Percentiles rank a stretch among this genome's conserved stretches.
phyloP scores from a whole-genome alignment of 2,113 vertebrate genomes.

The Theristicus caerulescens region DNA sequence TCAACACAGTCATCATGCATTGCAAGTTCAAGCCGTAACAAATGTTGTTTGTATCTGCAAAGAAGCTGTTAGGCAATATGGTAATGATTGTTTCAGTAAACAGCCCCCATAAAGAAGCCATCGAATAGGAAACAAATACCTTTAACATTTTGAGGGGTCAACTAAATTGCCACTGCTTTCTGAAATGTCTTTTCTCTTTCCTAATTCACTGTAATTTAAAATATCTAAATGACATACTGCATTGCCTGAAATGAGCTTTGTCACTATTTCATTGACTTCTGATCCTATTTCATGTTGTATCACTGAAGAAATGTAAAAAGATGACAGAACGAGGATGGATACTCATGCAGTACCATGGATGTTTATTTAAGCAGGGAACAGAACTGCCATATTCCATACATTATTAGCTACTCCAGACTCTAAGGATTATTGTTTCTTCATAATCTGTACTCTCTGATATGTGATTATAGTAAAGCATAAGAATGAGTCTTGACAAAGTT shows the following conservation, averaged over 20 bases:
- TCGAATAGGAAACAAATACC: not conserved
- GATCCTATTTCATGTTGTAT: not conserved
- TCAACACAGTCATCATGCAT: not conserved
- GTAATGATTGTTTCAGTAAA: not conserved
- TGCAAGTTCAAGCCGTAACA: not conserved
- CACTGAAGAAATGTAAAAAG: not conserved
- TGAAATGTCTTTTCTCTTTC: not conserved
- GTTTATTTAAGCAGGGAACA: not conserved
- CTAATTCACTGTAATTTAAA: conserved; percentile 38
- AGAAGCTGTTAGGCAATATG: not conserved
- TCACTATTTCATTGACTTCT: conserved; percentile 2
- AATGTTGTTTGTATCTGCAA: conserved; percentile 3
- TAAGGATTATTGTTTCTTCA: not conserved
- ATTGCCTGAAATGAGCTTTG: conserved; percentile 9
- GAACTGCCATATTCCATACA: not conserved
- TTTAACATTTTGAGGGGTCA: not conserved
- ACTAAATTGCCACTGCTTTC: not conserved
- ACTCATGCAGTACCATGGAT: not conserved
- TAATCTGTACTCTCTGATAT: not conserved
- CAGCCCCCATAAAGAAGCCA: not conserved
- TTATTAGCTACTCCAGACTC: not conserved
- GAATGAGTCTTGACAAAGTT: not conserved
- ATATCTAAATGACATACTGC: conserved; percentile 7
- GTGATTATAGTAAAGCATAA: not conserved
- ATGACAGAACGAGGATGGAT: not conserved